phyloP scores from a whole-genome alignment of 1,140 invertebrate species.

The Drosophila nannoptera region DNA sequence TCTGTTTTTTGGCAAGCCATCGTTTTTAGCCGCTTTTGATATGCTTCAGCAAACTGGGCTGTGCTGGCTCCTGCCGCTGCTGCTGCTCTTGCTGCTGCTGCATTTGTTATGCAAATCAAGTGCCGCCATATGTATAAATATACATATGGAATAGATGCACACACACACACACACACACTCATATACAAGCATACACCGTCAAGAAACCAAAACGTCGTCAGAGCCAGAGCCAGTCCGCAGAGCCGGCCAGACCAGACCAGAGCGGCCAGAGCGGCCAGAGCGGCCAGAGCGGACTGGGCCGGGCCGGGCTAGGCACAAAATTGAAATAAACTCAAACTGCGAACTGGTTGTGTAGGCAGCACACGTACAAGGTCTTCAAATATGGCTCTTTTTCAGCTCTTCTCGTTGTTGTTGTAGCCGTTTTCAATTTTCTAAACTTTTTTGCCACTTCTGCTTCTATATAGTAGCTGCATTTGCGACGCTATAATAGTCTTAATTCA shows the following conservation, averaged over 20 bases:
- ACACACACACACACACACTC: constrained; percentile 1
- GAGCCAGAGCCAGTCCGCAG: constrained; percentile 28
- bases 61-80: constrained; percentile 28
- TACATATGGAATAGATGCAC: constrained; percentile 25
- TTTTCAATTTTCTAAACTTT: constrained; percentile 65
- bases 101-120: constrained; percentile 77
- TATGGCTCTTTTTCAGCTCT: constrained; percentile 63
- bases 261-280: constrained; percentile 28
- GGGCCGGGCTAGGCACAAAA: constrained; percentile 49
- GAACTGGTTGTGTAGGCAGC: constrained; percentile 75
- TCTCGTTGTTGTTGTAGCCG: constrained; percentile 26
- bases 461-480: constrained; percentile 60
- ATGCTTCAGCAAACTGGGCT: constrained; percentile 41
- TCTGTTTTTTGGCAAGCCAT: constrained; percentile 36
- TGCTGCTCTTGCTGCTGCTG: constrained; percentile 44
- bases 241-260: constrained; percentile 44
- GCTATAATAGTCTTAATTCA: constrained; percentile 77
- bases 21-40: constrained; percentile 42
- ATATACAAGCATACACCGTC: constrained; percentile 30
- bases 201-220: constrained; percentile 55
- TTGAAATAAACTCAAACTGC: constrained; percentile 67
- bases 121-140: constrained; percentile 59
- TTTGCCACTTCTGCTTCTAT: constrained; percentile 53
- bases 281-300: constrained; percentile 19
- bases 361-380: constrained; percentile 76